Base-by-base conservation (phyloP, 2,888 invertebrate species). In the Pyrochroa serraticornis region DNA sequence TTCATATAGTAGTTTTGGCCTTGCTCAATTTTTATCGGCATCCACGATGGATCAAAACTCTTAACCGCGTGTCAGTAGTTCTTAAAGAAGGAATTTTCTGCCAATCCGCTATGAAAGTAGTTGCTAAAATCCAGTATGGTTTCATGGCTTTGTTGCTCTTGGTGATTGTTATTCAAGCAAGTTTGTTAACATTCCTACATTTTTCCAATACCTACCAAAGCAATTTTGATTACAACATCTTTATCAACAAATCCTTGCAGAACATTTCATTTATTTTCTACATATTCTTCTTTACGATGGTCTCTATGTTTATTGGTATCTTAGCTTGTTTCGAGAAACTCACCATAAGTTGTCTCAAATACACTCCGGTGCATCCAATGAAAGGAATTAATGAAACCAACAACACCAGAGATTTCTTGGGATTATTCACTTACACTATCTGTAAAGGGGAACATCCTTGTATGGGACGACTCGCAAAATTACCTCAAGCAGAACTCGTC, bases 291-390 rank as follows among this genome's bases (percentile, higher is more conserved):
- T 68, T 73, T 35, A 64, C 63, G 1, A 31, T 71, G 6, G 62
- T 71, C 30, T 64, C 70, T 1, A 37, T 71, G 0, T 57, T 74
- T 33, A 71, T 74, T 3, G 72, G 70, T 3, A 65, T 72, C 37
- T 68, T 79, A 30, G 75, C 70, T 2, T 80, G 80, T 58, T 79
- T 77, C 50, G 79, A 79, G 64, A 78, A 75, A 43, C 65, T 76
- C 1, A 67, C 75, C 1, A 70, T 74, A 1, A 71, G 65, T 38
- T 68, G 68, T 13, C 58, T 80, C 36, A 67, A 75, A 48, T 79
- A 76, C 47, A 64, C 66, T 8, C 71, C 75, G 0, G 71, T 75
- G 0, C 77, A 78, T 64, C 78, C 79, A 0, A 64, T 75, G 58
- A 73, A 72, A 46, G 70, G 65, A 7, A 72, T 78, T 22, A 66